Evolutionary conservation across 2,888 invertebrate genomes (phyloP).

Genomic region (Sphaerophoria taeniata): DNA sequence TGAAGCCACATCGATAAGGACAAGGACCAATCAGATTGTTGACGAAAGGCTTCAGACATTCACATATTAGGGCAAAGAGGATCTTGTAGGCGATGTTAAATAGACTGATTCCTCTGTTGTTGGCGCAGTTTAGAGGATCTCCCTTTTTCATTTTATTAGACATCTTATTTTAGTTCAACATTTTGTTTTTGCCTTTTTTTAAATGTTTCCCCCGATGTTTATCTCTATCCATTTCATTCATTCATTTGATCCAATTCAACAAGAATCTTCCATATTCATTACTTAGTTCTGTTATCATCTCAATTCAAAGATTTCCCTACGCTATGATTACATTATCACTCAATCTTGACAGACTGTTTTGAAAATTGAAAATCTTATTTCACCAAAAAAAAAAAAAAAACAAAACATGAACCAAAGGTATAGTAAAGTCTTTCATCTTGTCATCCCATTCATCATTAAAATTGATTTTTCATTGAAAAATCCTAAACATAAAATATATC

Average conservation of each 20-base stretch:
- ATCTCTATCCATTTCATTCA: background rate
- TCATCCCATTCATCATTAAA: slow-evolving; percentile 60
- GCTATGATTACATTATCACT: slow-evolving; percentile 56
- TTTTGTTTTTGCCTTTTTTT: too few relatives aligned
- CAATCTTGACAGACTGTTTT: slow-evolving; percentile 9
- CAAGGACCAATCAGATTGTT: too few relatives aligned
- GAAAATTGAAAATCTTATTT: slow-evolving; percentile 48
- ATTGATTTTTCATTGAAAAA: slow-evolving; percentile 56
- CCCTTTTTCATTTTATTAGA: too few relatives aligned
- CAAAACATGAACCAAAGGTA: too few relatives aligned
- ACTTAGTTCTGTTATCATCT: slow-evolving; percentile 26
- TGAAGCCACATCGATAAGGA: too few relatives aligned
- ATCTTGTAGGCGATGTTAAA: too few relatives aligned
- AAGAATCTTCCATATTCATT: slow-evolving; percentile 36
- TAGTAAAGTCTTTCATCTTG: slow-evolving; percentile 33
- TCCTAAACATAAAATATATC: slow-evolving; percentile 10
- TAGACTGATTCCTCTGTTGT: too few relatives aligned
- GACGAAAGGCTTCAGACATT: too few relatives aligned
- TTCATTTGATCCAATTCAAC: slow-evolving; percentile 7
- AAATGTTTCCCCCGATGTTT: too few relatives aligned
- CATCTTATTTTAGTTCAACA: too few relatives aligned
- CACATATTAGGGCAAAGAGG: too few relatives aligned
- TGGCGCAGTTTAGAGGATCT: too few relatives aligned
- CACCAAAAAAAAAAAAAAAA: slow-evolving; percentile 12
- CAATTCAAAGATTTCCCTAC: slow-evolving; percentile 23